Percentiles rank a stretch among this genome's conserved stretches.
phyloP scores from a whole-genome alignment of 2,113 vertebrate species.

The Petromus typicus region DNA sequence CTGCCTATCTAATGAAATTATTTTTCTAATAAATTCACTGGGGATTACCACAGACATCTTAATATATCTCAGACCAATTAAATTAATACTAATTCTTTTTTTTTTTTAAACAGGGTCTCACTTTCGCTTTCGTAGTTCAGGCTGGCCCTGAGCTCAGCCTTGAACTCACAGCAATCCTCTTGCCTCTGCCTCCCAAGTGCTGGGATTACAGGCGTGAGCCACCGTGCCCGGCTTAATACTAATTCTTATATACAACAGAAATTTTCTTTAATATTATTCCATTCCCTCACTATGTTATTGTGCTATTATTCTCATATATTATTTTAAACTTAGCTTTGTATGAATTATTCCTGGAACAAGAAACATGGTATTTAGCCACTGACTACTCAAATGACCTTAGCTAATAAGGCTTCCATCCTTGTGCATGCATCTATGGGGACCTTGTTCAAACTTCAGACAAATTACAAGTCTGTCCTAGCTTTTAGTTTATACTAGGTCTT shows the following conservation, averaged over 20 bases:
- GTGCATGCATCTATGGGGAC: neutral
- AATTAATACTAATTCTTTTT: neutral
- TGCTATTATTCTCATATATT: neutral
- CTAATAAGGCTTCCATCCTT: neutral
- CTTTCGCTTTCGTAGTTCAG: too few relatives aligned
- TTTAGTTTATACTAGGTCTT: neutral
- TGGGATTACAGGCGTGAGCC: too few relatives aligned
- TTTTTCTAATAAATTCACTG: neutral
- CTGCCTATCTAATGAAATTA: neutral
- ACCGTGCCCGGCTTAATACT: too few relatives aligned
- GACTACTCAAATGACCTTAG: neutral
- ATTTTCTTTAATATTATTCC: neutral
- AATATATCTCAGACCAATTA: neutral
- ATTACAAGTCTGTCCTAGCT: neutral
- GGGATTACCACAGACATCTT: neutral
- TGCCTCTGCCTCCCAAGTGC: too few relatives aligned
- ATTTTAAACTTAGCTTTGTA: neutral
- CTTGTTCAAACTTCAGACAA: neutral
- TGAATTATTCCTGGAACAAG: neutral
- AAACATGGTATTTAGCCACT: neutral
- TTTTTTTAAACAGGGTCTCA: too few relatives aligned
- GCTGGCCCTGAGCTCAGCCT: too few relatives aligned
- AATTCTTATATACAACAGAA: neutral
- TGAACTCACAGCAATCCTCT: too few relatives aligned
- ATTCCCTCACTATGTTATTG: neutral